Evolutionary conservation across 2,888 invertebrate species (phyloP).

Genomic region (Nemurella pictetii): DNA sequence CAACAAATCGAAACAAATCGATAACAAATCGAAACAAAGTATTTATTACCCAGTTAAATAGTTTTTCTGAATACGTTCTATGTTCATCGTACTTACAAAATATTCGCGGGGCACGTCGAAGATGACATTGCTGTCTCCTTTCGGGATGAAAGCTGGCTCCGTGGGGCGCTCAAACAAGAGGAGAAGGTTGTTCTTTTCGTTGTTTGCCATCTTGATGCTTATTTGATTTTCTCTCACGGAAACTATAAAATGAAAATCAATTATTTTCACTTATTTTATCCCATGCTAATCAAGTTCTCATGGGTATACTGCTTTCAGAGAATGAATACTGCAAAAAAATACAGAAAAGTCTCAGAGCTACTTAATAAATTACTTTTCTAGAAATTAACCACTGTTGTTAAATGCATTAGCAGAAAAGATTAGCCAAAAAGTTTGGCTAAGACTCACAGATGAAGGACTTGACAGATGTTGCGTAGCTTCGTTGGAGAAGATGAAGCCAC

Average conservation of each 20-base stretch:
- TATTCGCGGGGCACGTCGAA: conserved; percentile 67
- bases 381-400: background rate
- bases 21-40: too few relatives aligned
- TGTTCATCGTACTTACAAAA: too few relatives aligned
- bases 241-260: background rate
- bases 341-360: background rate
- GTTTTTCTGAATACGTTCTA: too few relatives aligned
- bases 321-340: background rate
- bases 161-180: conserved; percentile 74
- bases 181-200: conserved; percentile 50
- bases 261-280: background rate
- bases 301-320: background rate
- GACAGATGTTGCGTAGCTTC: background rate
- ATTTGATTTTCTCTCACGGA: background rate
- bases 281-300: background rate
- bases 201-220: conserved; percentile 42
- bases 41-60: too few relatives aligned
- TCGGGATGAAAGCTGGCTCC: conserved; percentile 22
- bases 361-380: background rate
- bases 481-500: background rate
- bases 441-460: too few relatives aligned
- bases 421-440: too few relatives aligned
- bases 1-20: too few relatives aligned
- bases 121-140: conserved; percentile 48
- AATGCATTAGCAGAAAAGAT: too few relatives aligned